These are phyloP conservation scores for Polymixis lichenea DNA, from an alignment of 2,888 invertebrate species.

Conservation along the genomic window DNA sequence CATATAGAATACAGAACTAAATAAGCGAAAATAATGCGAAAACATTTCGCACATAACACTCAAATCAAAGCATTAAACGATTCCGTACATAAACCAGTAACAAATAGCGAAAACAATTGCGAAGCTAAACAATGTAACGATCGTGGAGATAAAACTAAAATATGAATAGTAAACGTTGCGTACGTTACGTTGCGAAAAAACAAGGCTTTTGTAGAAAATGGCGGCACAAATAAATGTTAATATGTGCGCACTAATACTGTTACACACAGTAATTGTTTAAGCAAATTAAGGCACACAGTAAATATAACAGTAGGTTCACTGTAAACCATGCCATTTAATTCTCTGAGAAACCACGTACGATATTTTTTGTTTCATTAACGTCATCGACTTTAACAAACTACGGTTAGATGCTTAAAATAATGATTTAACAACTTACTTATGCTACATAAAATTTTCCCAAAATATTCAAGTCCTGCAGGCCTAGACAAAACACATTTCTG, in stretches of 20 bases:
- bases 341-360: not conserved
- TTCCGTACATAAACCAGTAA: slow-evolving; percentile 37
- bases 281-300: slow-evolving; percentile 48
- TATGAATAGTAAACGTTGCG: slow-evolving; percentile 49
- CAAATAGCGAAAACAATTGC: slow-evolving; percentile 46
- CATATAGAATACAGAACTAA: slow-evolving; percentile 6
- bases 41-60: slow-evolving; percentile 35
- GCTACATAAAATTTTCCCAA: not conserved
- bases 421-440: not conserved
- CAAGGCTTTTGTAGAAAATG: slow-evolving; percentile 44
- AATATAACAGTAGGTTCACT: slow-evolving; percentile 22
- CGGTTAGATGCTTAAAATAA: not conserved
- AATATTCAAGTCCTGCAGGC: not conserved
- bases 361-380: not conserved
- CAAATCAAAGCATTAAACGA: slow-evolving; percentile 48
- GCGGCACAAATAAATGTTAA: slow-evolving; percentile 51
- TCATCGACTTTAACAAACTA: not conserved
- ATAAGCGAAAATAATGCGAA: slow-evolving; percentile 37
- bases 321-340: too few relatives aligned
- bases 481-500: too few relatives aligned
- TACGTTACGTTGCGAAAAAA: slow-evolving; percentile 43
- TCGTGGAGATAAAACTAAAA: slow-evolving; percentile 51
- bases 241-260: slow-evolving; percentile 42
- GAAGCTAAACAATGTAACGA: slow-evolving; percentile 41
- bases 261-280: slow-evolving; percentile 47